These are phyloP conservation scores for Plemyria rubiginata DNA, from an alignment of 2,888 invertebrate genomes.

Conservation along the genomic window DNA sequence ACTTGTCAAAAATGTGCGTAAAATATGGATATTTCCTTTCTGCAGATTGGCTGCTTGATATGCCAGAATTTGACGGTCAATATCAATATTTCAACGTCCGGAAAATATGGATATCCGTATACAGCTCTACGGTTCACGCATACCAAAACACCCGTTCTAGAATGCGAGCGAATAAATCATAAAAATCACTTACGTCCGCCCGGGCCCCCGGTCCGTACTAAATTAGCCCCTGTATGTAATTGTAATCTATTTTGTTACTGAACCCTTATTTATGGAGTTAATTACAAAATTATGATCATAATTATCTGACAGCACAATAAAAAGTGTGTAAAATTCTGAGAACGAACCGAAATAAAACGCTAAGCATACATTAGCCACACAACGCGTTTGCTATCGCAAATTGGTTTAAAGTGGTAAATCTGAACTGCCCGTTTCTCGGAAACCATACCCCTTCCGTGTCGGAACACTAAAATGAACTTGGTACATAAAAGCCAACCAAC, in stretches of 20 bases:
- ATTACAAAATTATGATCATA: constrained; percentile 28
- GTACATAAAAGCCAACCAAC: neutral
- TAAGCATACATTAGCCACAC: constrained; percentile 5
- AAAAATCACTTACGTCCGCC: constrained; percentile 53
- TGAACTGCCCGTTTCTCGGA: constrained; percentile 13
- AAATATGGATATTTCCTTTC: constrained; percentile 13
- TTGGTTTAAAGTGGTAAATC: constrained; percentile 15
- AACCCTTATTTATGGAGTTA: constrained; percentile 52
- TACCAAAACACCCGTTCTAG: constrained; percentile 41
- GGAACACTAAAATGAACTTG: neutral
- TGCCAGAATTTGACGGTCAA: constrained; percentile 36
- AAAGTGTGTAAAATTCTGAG: neutral
- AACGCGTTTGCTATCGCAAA: constrained; percentile 8
- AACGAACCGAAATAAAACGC: constrained; percentile 11
- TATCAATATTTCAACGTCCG: constrained; percentile 41
- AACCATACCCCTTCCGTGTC: neutral
- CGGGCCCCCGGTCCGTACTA: constrained; percentile 45
- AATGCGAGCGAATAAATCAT: constrained; percentile 65
- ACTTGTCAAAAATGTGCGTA: constrained; percentile 2
- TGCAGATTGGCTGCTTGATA: constrained; percentile 21
- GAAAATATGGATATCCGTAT: constrained; percentile 36
- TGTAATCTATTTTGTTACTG: constrained; percentile 50
- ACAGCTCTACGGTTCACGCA: constrained; percentile 32
- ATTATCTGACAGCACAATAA: constrained; percentile 2
- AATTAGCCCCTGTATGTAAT: constrained; percentile 62